These are phyloP conservation scores for Helostoma temminkii DNA, from an alignment of 2,797 vertebrate species.

Conservation along the genomic window DNA sequence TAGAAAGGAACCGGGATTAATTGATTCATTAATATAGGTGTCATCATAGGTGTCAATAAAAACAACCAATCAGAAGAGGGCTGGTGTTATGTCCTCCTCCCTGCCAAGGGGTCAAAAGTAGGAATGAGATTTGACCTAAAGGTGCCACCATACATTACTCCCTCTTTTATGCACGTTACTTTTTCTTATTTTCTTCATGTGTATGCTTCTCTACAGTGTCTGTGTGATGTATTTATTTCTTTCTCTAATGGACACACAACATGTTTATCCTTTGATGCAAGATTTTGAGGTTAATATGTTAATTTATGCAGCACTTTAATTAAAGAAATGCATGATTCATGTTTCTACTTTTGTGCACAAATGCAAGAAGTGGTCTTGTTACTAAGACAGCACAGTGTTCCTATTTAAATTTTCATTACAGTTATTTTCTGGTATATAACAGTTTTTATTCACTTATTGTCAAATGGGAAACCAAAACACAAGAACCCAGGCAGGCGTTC, in stretches of 20 bases:
- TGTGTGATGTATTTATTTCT: background rate
- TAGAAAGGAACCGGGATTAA: no score
- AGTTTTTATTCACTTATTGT: constrained; percentile 33
- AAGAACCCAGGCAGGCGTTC: constrained; percentile 28
- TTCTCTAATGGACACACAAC: background rate
- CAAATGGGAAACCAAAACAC: constrained; percentile 7
- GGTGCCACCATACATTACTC: no score
- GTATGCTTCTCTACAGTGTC: background rate
- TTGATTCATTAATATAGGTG: no score
- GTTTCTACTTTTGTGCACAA: constrained; percentile 15
- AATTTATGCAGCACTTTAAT: constrained; percentile 51
- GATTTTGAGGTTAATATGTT: constrained; percentile 51
- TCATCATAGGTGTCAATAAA: no score
- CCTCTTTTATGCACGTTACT: no score
- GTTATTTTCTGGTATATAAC: constrained; percentile 24
- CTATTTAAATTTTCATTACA: constrained; percentile 15
- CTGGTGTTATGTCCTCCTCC: no score
- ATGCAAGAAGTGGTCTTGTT: background rate
- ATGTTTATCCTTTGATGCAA: constrained; percentile 44
- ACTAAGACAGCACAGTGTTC: background rate
- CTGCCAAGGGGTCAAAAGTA: no score
- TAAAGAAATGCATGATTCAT: constrained; percentile 39
- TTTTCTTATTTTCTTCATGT: background rate
- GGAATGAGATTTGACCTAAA: no score
- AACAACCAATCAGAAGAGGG: no score